Conservation (phyloP, 2,888 invertebrate species). For the Keiferia lycopersicella region DNA sequence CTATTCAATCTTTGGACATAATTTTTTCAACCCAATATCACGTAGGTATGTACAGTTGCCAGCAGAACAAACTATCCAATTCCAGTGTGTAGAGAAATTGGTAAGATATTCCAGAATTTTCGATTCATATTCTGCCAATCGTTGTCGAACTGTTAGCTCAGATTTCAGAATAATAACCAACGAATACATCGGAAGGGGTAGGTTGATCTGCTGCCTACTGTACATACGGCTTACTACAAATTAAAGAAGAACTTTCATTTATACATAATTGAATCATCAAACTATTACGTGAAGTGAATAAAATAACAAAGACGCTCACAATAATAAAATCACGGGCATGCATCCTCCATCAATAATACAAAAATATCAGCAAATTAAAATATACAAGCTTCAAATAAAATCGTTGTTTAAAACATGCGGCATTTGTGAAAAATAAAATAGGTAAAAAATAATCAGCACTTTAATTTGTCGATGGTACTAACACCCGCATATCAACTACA, state of each 20-base stretch:
- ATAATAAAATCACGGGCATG: conserved; percentile 52
- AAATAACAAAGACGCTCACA: conserved; percentile 42
- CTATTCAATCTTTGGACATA: neutral
- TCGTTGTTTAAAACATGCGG: conserved; percentile 65
- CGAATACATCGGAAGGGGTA: no score
- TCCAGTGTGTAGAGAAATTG: no score
- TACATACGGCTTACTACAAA: neutral
- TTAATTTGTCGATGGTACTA: neutral
- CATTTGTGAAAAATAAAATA: conserved; percentile 34
- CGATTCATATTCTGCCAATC: no score
- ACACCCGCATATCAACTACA: no score
- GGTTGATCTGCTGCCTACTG: no score
- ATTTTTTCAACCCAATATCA: no score
- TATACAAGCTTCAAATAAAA: conserved; percentile 55
- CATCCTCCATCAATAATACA: conserved; percentile 47
- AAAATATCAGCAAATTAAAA: conserved; percentile 64
- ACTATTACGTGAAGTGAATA: conserved; percentile 16
- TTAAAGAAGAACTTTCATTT: neutral
- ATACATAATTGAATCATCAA: conserved; percentile 14
- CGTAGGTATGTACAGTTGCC: no score
- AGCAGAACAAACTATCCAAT: no score
- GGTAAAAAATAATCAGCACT: neutral
- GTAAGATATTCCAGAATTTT: no score
- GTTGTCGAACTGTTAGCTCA: no score
- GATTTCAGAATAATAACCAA: no score